Base-by-base conservation (phyloP, 2,113 vertebrate species). In the Vidua chalybeata region DNA sequence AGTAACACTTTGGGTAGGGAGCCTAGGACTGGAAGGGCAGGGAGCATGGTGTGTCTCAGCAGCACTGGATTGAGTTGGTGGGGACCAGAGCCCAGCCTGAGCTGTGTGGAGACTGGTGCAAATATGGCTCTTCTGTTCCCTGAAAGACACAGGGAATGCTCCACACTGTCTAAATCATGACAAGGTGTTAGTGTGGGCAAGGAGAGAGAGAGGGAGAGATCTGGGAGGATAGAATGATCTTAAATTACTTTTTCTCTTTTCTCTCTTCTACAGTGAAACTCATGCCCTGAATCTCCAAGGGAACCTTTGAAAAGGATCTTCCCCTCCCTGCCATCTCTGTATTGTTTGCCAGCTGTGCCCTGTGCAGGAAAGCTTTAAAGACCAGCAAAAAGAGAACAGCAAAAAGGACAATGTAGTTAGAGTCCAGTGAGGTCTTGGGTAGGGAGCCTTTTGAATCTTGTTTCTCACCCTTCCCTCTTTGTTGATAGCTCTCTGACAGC, bases 201-300 rank as follows among this genome's bases (percentile, higher is more conserved):
- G 63, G 61, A 72, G 64, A 24, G 64, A 24, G 55, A 52, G 48
- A 83, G 48, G 8, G 46, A 83, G 56, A 86, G 59, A 69, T 64
- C 75, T 58, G 74, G 59, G 54, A 73, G 93, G 77, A 79, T 1
- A 56, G 51, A 66, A 71, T 69, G 63, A 87, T 94, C 89, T 97
- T 90, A 93, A 76, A 77, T 94, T 90, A 88, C 90, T 89, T 96
- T 83, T 92, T 89, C 55, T 90, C 48, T 96, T 93, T 90, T 91
- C 46, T 97, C 37, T 84, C 76, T 86, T 92, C 89, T 87, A 31
- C 95, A 97, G 97, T 78, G 90, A 96, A 91, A 63, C 87, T 89
- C 72, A 15, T 92, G 92, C 62, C 82, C 90, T 96, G 90, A 97
- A 84, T 96, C 89, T 94, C 89, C 92, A 96, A 96, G 89, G 78